Conservation (phyloP, 2,797 vertebrate species). For the Lepidocolaptes lacrymiger region DNA sequence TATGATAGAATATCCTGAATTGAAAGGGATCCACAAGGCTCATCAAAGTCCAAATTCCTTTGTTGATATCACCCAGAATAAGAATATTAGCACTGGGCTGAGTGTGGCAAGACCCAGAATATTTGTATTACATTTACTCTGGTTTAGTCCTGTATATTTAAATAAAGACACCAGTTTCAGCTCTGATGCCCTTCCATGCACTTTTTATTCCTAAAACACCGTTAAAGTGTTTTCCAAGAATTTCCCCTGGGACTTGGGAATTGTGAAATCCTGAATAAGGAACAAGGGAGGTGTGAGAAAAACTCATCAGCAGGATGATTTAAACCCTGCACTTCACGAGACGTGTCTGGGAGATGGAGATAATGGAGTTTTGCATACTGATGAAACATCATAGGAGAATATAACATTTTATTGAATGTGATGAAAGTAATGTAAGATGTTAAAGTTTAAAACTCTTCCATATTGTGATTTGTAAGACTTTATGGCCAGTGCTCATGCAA, state of each 20-base stretch:
- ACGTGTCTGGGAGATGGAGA: background rate
- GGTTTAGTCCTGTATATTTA: background rate
- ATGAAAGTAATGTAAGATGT: background rate
- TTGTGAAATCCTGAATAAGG: background rate
- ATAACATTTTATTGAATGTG: background rate
- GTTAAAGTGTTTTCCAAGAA: background rate
- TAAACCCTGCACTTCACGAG: background rate
- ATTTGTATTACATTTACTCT: background rate
- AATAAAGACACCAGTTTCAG: background rate
- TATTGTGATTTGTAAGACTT: background rate
- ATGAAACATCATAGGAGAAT: background rate
- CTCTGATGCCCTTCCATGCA: background rate
- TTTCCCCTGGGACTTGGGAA: background rate
- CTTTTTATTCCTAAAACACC: background rate
- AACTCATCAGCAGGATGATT: background rate
- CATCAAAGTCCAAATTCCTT: background rate
- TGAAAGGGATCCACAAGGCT: background rate
- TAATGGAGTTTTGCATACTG: background rate
- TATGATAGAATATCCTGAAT: background rate
- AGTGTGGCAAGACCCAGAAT: background rate
- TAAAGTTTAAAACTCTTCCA: slow-evolving; percentile 6
- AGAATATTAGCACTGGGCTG: background rate
- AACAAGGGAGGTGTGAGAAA: background rate
- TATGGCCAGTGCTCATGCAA: background rate
- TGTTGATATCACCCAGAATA: background rate